Base-by-base conservation (phyloP, 2,113 vertebrate species). In the Pollimyrus isidori region DNA sequence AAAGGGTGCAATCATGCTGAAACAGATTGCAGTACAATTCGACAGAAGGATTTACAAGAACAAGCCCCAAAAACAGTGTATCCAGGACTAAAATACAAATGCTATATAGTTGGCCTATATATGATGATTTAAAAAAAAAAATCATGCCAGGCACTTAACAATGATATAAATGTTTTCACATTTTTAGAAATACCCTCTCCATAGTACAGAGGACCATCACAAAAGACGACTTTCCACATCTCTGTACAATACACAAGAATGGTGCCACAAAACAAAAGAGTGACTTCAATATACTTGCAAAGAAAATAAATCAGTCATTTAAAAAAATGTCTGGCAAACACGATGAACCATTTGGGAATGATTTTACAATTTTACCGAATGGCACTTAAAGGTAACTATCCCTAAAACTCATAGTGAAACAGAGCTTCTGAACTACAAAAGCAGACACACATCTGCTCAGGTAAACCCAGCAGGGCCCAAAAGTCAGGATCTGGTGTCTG, bases 1-100 rank as follows among this genome's bases (percentile, higher is more conserved):
- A 80, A 39, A 80, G 73, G 35, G 73, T 42, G 62, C 39, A 80
- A 80, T 80, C 73, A 80, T 80, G 73, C 73, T 80, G 73, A 80
- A 80, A 69, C 45, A n/a, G 48, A 48, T 1, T 46, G 13, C 45
- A 30, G 49, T 53, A 82, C 49, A 50, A 3, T 53, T 69, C 17
- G 11, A 46, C n/a, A 48, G 17, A 88, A 9, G 45, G 45, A 88
- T 73, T 35, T 35, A 48, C 87, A 88, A 26, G n/a, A 50, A 45
- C 23, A 13, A 19, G 30, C 48, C 87, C 19, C 13, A 50, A 48
- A 49, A 85, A 3, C 45, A 21, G 80, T 6, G 19, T 42, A 76
- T 76, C 69, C 69, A 76, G 15, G 30, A 80, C 13, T 69, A 69
- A 69, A 30, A 69, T 7, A 42, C 39, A 42, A 13, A 76, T 39